Evolutionary conservation across 37 sponge, comb jelly and placozoan species (phyloP).

Genomic region (Mnemiopsis leidyi): DNA sequence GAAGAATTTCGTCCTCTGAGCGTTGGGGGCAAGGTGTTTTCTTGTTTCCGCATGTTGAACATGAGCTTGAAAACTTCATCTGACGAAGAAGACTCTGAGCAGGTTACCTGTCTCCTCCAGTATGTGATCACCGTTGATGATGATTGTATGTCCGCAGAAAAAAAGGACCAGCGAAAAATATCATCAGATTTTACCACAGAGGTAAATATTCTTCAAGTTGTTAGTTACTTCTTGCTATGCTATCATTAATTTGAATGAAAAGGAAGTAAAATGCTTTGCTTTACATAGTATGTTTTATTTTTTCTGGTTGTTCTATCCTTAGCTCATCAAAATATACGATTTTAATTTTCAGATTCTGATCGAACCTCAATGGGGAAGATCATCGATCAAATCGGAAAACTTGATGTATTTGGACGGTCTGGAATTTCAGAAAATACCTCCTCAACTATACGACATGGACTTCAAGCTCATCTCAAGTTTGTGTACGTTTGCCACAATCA

Average conservation of each 20-base stretch:
- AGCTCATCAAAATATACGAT: too few relatives aligned
- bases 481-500: conserved; percentile 45
- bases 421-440: conserved; percentile 44
- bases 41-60: conserved; percentile 22
- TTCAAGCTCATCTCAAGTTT: conserved; percentile 37
- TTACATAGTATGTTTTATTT: too few relatives aligned
- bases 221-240: too few relatives aligned
- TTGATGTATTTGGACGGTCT: neutral
- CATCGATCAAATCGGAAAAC: neutral
- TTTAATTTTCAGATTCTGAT: conserved; percentile 8
- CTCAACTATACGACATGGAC: conserved; percentile 10
- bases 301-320: too few relatives aligned
- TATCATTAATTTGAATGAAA: too few relatives aligned
- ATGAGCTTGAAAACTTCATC: neutral
- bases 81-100: neutral
- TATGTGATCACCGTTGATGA: conserved; percentile 56
- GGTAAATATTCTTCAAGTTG: too few relatives aligned
- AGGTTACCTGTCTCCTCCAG: neutral
- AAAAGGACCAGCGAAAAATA: conserved; percentile 16
- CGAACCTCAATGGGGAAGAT: conserved; percentile 30
- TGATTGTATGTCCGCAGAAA: neutral
- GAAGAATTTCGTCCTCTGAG: conserved; percentile 27
- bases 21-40: conserved; percentile 13
- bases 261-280: too few relatives aligned
- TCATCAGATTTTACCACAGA: conserved; percentile 25